A percentile compares a stretch with the other conserved stretches of the same genome.
Conservation (phyloP, 2,797 vertebrate genomes). For the Chrysocyon brachyurus region DNA sequence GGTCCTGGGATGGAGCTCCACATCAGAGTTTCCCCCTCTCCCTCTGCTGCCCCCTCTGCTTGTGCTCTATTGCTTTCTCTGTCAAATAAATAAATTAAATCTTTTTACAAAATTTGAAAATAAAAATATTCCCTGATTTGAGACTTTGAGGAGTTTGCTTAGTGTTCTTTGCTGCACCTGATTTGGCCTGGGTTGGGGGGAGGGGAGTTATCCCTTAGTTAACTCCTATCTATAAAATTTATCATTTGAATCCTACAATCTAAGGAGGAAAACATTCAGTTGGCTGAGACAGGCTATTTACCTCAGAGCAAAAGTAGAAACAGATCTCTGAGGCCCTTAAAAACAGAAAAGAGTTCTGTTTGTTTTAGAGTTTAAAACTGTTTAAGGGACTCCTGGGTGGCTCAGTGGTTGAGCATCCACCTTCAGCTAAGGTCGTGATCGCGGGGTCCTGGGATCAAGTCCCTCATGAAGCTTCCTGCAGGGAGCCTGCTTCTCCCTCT, state of each 20-base stretch:
- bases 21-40: no score
- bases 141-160: not conserved
- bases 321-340: not conserved
- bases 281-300: not conserved
- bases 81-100: no score
- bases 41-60: no score
- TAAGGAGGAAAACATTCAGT: not conserved
- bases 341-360: not conserved
- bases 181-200: not conserved
- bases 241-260: not conserved
- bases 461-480: no score
- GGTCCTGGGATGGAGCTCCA: no score
- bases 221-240: not conserved
- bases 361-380: slow-evolving; percentile 35
- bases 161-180: not conserved
- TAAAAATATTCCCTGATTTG: not conserved
- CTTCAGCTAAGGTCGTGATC: no score
- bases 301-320: not conserved
- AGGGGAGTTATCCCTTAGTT: not conserved
- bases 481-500: no score
- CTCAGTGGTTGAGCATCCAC: no score
- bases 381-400: no score
- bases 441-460: no score
- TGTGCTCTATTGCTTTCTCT: no score
- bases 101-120: no score